Conservation (phyloP, 2,797 vertebrate genomes). For the Gadopsis bispinosus region DNA sequence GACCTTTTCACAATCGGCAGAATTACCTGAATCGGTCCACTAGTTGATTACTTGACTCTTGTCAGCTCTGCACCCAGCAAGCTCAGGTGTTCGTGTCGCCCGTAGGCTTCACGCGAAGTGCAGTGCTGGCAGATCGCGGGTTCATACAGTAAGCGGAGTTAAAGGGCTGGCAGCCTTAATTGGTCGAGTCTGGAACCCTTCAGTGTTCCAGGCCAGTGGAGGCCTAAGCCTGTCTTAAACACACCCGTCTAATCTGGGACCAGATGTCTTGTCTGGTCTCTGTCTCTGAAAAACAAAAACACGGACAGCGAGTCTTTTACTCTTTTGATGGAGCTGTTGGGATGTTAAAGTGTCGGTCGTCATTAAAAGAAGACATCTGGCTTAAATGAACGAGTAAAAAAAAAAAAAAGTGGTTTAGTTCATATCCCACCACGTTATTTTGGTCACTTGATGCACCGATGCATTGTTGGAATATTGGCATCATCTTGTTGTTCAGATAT, state of each 20-base stretch:
- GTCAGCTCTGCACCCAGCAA: neutral
- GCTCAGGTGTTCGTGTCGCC: neutral
- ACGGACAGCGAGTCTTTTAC: conserved; percentile 13
- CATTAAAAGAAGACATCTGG: conserved; percentile 2
- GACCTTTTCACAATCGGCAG: neutral
- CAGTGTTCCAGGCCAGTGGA: conserved; percentile 78
- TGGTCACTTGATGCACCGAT: neutral
- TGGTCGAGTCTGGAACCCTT: conserved; percentile 81
- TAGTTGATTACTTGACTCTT: neutral
- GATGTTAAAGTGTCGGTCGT: conserved; percentile 13
- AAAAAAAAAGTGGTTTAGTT: conserved; percentile 6
- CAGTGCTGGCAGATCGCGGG: conserved; percentile 21
- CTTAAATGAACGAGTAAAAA: neutral
- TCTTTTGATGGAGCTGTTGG: neutral
- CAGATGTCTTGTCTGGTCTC: conserved; percentile 82
- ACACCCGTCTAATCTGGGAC: conserved; percentile 80
- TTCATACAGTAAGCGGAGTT: conserved; percentile 59
- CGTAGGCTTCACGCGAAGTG: neutral
- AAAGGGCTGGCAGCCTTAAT: conserved; percentile 75
- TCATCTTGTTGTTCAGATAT: neutral
- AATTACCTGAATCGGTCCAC: neutral
- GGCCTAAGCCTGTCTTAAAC: conserved; percentile 83
- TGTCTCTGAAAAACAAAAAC: conserved; percentile 62
- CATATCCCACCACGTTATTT: neutral
- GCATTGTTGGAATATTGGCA: neutral